Percentiles rank a stretch among this genome's conserved stretches.
phyloP scores from a whole-genome alignment of 1,140 invertebrate species.

The Panulirus ornatus region DNA sequence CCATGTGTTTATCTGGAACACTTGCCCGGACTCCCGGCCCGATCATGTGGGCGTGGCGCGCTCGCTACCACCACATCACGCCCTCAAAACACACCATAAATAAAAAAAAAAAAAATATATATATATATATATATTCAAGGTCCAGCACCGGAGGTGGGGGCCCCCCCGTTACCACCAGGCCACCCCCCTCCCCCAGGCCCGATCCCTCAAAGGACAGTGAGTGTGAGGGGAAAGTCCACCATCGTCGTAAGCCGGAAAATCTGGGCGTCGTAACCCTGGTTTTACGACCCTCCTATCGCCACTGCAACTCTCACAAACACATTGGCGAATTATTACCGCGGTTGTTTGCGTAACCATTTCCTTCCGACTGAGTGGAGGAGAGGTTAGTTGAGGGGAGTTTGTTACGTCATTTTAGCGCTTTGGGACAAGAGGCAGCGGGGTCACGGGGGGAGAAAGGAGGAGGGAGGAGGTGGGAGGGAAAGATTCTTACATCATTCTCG shows the following conservation, averaged over 20 bases:
- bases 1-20: conserved; percentile 66
- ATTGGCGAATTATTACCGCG: conserved; percentile 68
- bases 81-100: background rate
- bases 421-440: conserved; percentile 9
- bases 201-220: conserved; percentile 15
- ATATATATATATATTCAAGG: background rate
- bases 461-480: conserved; percentile 16
- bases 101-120: too few species aligned
- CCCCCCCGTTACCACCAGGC: background rate
- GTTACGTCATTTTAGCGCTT: conserved; percentile 48
- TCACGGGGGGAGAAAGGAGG: background rate
- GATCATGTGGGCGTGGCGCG: conserved; percentile 41
- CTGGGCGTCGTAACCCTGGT: conserved; percentile 59
- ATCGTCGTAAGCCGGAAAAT: conserved; percentile 62
- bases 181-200: background rate
- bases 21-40: conserved; percentile 22
- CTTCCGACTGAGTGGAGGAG: conserved; percentile 61
- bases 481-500: background rate
- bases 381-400: conserved; percentile 31
- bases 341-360: conserved; percentile 60
- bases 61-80: background rate
- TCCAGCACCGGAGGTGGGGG: too few species aligned
- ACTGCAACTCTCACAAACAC: conserved; percentile 65
- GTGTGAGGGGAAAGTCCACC: conserved; percentile 15
- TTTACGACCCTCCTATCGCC: conserved; percentile 66